Evolutionary conservation across 1,140 invertebrate species (phyloP), one percentile per base, ranked within the genome.

Genomic region (Aphaenogaster ashmeadi): DNA sequence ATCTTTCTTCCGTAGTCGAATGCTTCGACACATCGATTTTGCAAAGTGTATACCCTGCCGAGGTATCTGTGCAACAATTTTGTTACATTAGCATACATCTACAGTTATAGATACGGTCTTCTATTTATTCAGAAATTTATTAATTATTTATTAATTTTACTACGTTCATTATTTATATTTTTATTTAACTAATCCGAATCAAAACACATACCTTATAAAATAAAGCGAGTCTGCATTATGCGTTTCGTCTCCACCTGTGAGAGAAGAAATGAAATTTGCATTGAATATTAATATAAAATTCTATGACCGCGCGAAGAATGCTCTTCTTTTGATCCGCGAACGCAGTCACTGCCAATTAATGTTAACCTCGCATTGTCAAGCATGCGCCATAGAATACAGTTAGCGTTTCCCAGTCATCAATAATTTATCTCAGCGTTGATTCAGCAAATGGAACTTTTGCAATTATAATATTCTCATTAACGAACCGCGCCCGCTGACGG

Each of bases 391-490:
- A 81, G 72, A 80, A 87, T 80, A 27, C 54, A 62, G 77, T 66
- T 64, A 64, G 41, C 56, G 50, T 58, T 71, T 33, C 27, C 27
- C 54, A 11, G 33, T 80, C 44, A 87, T 83, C 52, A 86, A 79
- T 86, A 86, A 86, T 56, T 83, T 66, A 66, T 69, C 41, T 36
- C 44, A 15, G n/a, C 52, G 54, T 67, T 47, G 52, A 87, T 81
- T 81, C 41, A 41, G 56, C 62, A 67, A 69, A 77, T 84, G 71
- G 41, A 88, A 78, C 81, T 69, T 86, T 77, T 69, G 44, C 71
- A 75, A 66, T 85, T 71, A 69, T 88, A 78, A 85, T 85, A 74
- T 72, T 88, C 80, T 86, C 52, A 77, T 75, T 88, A 87, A 83
- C 47, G 67, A 62, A 71, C 78, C 47, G 41, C 54, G 8, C 33